A percentile compares a stretch with the other conserved stretches of the same genome.
Evolutionary conservation across 1,140 invertebrate genomes (phyloP).

Genomic region (Hypsibius dujardini): DNA sequence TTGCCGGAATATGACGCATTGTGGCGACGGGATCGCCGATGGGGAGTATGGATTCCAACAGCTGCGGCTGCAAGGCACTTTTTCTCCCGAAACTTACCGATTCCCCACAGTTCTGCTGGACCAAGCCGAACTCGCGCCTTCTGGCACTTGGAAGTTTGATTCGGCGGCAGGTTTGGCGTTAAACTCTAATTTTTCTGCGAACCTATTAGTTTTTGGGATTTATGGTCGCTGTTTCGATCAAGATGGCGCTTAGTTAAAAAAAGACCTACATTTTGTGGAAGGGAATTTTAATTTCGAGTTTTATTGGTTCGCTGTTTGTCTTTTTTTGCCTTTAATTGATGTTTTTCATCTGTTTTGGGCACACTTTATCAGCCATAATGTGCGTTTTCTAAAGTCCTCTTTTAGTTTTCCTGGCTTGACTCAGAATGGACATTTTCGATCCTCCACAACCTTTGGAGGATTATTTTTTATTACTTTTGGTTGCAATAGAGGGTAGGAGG

Average conservation of each 20-base stretch:
- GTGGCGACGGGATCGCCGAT: conserved; percentile 1
- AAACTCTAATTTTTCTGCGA: not conserved
- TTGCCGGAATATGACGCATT: not conserved
- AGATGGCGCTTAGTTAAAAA: not conserved
- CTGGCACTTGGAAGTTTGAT: not conserved
- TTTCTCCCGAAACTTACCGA: not conserved
- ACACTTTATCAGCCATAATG: too few relatives aligned
- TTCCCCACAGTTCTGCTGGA: not conserved
- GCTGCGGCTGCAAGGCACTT: not conserved
- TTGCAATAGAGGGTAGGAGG: too few relatives aligned
- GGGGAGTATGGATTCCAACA: not conserved
- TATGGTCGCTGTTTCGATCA: conserved; percentile 1
- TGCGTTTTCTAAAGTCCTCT: too few relatives aligned
- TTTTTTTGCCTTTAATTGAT: too few relatives aligned
- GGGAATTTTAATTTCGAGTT: too few relatives aligned
- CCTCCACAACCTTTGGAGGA: too few relatives aligned
- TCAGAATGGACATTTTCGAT: too few relatives aligned
- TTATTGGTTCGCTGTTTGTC: too few relatives aligned
- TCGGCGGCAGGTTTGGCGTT: not conserved
- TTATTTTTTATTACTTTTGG: too few relatives aligned
- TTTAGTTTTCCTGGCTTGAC: too few relatives aligned
- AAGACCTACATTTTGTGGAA: too few relatives aligned
- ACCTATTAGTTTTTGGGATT: not conserved
- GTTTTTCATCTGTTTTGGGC: too few relatives aligned
- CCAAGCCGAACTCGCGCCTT: not conserved